Evolutionary conservation across 2,888 invertebrate species (phyloP).

Genomic region (Hanleya hanleyi): DNA sequence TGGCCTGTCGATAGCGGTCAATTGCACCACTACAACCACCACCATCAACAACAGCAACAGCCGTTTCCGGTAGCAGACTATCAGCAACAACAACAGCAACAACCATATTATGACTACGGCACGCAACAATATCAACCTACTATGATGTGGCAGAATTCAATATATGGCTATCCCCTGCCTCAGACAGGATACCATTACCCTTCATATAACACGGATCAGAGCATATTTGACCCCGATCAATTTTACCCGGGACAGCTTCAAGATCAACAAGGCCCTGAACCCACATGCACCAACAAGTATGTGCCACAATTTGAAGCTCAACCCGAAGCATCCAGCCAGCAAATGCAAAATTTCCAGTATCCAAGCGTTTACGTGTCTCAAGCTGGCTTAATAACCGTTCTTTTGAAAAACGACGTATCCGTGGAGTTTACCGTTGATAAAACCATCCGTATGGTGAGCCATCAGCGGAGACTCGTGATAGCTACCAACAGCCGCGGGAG

Average conservation of each 20-base stretch:
- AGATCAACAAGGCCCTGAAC: too few relatives aligned
- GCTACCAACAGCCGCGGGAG: slow-evolving; percentile 70
- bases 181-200: not conserved
- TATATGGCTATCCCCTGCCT: too few relatives aligned
- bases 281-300: too few relatives aligned
- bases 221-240: not conserved
- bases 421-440: slow-evolving; percentile 74
- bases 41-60: too few relatives aligned
- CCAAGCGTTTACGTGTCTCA: slow-evolving; percentile 72
- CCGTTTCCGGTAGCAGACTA: too few relatives aligned
- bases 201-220: not conserved
- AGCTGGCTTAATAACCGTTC: slow-evolving; percentile 72
- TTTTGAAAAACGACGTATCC: slow-evolving; percentile 70
- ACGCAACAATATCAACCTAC: too few relatives aligned
- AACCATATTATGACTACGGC: too few relatives aligned
- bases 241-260: slow-evolving; percentile 5
- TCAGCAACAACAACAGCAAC: too few relatives aligned
- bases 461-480: slow-evolving; percentile 68
- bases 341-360: slow-evolving; percentile 37
- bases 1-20: too few relatives aligned
- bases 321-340: not conserved
- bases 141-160: too few relatives aligned
- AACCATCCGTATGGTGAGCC: slow-evolving; percentile 72
- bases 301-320: too few relatives aligned
- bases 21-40: too few relatives aligned